Conservation (phyloP, 2,797 vertebrate genomes). For the Neosalanx taihuensis region DNA sequence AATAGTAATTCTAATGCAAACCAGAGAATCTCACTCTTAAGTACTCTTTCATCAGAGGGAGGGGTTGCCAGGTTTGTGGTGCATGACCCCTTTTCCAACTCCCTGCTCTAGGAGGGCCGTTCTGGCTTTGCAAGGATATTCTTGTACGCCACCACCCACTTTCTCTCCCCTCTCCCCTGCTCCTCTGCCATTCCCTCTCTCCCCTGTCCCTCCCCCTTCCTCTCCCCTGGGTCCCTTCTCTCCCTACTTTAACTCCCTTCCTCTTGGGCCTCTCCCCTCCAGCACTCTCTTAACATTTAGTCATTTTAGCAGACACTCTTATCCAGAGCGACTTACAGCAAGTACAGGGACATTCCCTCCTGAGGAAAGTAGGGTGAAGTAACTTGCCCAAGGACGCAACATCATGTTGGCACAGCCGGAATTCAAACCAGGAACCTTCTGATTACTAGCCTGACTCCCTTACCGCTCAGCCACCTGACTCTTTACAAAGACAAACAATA, state of each 20-base stretch:
- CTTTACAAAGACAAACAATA: no score
- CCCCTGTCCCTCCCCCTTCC: not conserved
- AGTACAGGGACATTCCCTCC: no score
- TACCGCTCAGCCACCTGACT: no score
- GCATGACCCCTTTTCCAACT: slow-evolving; percentile 10
- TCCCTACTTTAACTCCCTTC: not conserved
- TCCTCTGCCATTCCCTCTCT: not conserved
- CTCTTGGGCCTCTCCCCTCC: not conserved
- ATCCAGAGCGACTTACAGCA: no score
- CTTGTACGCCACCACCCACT: slow-evolving; percentile 38
- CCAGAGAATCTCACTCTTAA: not conserved
- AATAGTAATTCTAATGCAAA: not conserved
- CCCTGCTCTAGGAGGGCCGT: slow-evolving; percentile 6
- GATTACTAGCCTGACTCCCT: no score
- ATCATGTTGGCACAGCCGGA: no score
- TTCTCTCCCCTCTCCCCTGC: not conserved
- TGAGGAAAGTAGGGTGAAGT: no score
- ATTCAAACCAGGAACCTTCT: no score
- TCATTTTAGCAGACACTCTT: no score
- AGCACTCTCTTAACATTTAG: not conserved
- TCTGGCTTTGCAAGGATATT: slow-evolving; percentile 46
- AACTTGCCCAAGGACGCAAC: no score
- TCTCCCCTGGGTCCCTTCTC: not conserved
- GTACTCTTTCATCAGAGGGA: slow-evolving; percentile 1
- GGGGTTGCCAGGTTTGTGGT: slow-evolving; percentile 34